A percentile compares a stretch with the other conserved stretches of the same genome.
Conservation (phyloP, 2,113 vertebrate genomes). For the Myrmecophaga tridactyla region DNA sequence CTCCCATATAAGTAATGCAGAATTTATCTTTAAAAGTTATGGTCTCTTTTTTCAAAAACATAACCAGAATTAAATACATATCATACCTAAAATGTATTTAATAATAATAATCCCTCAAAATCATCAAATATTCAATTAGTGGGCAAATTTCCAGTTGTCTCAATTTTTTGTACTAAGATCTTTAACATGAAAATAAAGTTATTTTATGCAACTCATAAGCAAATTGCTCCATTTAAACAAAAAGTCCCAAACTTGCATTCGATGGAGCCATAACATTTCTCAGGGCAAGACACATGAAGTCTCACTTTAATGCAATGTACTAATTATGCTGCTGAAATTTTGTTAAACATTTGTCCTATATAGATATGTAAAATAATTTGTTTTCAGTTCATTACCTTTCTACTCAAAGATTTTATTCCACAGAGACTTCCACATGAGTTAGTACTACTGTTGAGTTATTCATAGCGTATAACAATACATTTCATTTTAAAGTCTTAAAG, state of each 20-base stretch:
- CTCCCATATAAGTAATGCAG: not conserved
- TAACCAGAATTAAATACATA: not conserved
- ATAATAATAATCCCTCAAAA: not conserved
- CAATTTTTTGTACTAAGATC: not conserved
- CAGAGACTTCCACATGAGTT: conserved; percentile 57
- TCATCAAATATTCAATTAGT: not conserved
- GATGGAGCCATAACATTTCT: not conserved
- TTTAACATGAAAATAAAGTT: not conserved
- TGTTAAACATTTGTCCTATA: conserved; percentile 54
- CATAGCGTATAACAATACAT: conserved; percentile 34
- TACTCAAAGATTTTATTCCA: conserved; percentile 50
- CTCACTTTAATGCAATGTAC: not conserved
- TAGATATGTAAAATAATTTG: conserved; percentile 63
- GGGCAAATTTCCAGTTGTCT: not conserved
- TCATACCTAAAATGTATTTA: not conserved
- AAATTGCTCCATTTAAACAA: conserved; percentile 25
- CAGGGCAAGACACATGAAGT: not conserved
- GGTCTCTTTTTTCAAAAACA: conserved; percentile 22
- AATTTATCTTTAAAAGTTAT: not conserved
- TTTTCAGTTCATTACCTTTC: conserved; percentile 67
- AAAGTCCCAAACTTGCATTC: not conserved
- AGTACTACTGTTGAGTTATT: conserved; percentile 39
- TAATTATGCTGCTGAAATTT: conserved; percentile 46
- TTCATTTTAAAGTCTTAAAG: conserved; percentile 58
- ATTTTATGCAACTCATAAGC: not conserved